A percentile compares a stretch with the other conserved stretches of the same genome.
Evolutionary conservation across 2,888 invertebrate genomes (phyloP).

Genomic region (Neria commutata): DNA sequence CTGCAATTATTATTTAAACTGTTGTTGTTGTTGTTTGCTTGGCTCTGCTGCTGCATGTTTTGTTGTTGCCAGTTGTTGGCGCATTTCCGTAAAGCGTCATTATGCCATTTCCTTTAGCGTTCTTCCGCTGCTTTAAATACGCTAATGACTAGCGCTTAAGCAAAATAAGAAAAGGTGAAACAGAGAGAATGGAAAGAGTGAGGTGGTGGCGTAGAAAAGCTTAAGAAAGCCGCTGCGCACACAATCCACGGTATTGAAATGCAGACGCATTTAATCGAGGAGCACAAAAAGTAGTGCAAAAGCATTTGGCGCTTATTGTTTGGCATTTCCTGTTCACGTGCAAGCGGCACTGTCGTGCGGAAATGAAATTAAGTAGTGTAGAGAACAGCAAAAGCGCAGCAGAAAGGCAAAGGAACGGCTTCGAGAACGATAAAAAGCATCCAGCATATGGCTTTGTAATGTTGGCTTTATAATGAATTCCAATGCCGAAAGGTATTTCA

Average conservation of each 20-base stretch:
- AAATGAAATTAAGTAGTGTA: neutral
- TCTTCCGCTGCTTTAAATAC: constrained; percentile 14
- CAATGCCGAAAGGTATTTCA: too few relatives aligned
- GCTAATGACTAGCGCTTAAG: constrained; percentile 12
- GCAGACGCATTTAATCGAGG: too few relatives aligned
- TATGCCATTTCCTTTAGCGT: constrained; percentile 3
- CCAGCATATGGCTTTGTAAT: too few relatives aligned
- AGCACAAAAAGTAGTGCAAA: neutral
- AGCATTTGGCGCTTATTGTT: constrained; percentile 12
- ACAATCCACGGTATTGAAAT: too few relatives aligned
- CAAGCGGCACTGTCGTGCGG: neutral
- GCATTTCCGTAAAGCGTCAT: neutral
- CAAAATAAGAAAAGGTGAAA: neutral
- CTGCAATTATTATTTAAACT: constrained; percentile 10
- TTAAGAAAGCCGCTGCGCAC: neutral
- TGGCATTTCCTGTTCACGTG: constrained; percentile 10
- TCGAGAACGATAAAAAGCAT: too few relatives aligned
- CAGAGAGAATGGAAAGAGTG: neutral
- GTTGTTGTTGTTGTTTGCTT: too few relatives aligned
- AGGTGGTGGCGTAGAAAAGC: neutral
- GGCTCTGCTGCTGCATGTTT: too few relatives aligned
- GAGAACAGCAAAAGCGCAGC: neutral
- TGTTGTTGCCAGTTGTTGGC: too few relatives aligned
- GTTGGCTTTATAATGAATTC: too few relatives aligned
- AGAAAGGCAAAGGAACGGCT: too few relatives aligned